phyloP scores from a whole-genome alignment of 2,113 vertebrate genomes.

The Embiotoca jacksoni region DNA sequence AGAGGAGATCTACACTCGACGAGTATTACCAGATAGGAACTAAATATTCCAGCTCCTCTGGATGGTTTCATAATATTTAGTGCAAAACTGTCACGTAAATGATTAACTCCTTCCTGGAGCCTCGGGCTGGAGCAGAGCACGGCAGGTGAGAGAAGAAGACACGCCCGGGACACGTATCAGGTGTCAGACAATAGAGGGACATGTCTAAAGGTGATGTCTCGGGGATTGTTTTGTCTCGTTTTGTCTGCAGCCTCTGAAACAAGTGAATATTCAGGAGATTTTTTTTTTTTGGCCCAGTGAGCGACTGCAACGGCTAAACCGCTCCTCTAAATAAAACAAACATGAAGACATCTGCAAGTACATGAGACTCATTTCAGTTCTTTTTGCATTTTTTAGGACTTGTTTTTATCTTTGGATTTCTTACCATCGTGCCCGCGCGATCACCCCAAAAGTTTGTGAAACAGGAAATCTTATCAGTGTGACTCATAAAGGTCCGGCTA shows the following conservation, averaged over 20 bases:
- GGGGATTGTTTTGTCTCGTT: no score
- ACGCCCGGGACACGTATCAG: background rate
- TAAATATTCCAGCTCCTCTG: slow-evolving; percentile 55
- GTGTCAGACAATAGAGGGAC: slow-evolving; percentile 10
- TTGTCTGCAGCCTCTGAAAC: background rate
- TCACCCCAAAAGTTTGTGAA: slow-evolving; percentile 36
- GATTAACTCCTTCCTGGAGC: slow-evolving; percentile 63
- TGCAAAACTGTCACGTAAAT: slow-evolving; percentile 59
- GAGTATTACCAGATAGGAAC: slow-evolving; percentile 56
- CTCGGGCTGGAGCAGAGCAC: background rate
- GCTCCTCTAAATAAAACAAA: slow-evolving; percentile 7
- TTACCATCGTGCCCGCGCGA: background rate
- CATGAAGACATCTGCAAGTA: background rate
- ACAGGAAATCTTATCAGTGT: slow-evolving; percentile 26
- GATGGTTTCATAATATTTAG: slow-evolving; percentile 67
- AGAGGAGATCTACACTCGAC: slow-evolving; percentile 38
- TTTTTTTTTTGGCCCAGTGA: slow-evolving; percentile 1
- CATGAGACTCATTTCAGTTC: background rate
- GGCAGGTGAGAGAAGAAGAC: background rate
- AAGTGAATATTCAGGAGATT: background rate
- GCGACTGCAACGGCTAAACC: background rate
- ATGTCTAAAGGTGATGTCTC: background rate
- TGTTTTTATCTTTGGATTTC: background rate
- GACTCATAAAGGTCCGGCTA: slow-evolving; percentile 46
- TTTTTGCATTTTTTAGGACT: background rate